Evolutionary conservation across 2,888 invertebrate genomes (phyloP).

Genomic region (Opisthograptis luteolata): DNA sequence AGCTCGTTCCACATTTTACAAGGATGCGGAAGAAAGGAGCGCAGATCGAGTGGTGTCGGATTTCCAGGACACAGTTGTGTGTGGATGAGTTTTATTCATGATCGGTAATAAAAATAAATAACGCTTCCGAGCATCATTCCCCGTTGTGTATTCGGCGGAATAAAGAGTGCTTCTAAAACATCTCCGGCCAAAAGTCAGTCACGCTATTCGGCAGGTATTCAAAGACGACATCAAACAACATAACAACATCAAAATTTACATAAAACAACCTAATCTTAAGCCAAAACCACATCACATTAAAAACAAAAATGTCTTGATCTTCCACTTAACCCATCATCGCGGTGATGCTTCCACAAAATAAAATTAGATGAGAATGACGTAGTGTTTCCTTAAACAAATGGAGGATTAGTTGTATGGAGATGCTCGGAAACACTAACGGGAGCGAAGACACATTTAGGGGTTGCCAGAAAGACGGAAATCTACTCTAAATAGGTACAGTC

Average conservation of each 20-base stretch:
- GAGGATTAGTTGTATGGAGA: constrained; percentile 66
- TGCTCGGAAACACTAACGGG: constrained; percentile 73
- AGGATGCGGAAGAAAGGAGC: too few species aligned
- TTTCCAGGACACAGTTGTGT: too few species aligned
- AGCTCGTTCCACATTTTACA: too few species aligned
- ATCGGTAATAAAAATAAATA: too few species aligned
- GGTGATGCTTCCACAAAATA: constrained; percentile 42
- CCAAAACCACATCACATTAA: constrained; percentile 11
- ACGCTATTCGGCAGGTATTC: too few species aligned
- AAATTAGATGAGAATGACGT: constrained; percentile 36
- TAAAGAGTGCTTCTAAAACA: too few species aligned
- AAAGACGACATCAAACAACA: constrained; percentile 5
- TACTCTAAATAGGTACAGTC: constrained; percentile 1
- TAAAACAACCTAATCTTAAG: constrained; percentile 12
- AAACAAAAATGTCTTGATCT: constrained; percentile 21
- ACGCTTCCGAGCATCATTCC: too few species aligned
- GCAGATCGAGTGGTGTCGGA: too few species aligned
- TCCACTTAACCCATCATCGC: constrained; percentile 31
- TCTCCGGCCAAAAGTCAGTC: too few species aligned
- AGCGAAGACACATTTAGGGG: constrained; percentile 72
- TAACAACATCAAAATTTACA: constrained; percentile 5
- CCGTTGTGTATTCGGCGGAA: too few species aligned
- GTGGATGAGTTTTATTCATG: too few species aligned
- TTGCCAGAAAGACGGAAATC: constrained; percentile 23
- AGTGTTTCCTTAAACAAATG: constrained; percentile 58